Evolutionary conservation across 1,140 invertebrate species (phyloP).

Genomic region (Pararge aegeria): DNA sequence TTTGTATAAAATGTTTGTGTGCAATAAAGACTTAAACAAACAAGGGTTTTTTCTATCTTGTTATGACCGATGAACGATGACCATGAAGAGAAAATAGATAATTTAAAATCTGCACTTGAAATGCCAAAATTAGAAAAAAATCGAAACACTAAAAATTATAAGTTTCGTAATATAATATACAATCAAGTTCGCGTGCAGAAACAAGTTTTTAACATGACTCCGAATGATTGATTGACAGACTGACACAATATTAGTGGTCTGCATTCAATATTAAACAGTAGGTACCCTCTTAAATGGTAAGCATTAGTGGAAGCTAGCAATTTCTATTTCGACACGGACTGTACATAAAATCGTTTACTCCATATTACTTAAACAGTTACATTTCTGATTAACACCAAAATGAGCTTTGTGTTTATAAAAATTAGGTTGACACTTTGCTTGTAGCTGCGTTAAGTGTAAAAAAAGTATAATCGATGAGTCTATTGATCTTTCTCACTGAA

Average conservation of each 20-base stretch:
- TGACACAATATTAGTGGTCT: conserved; percentile 38
- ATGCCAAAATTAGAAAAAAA: too few relatives aligned
- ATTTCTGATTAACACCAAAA: not conserved
- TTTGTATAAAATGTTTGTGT: too few relatives aligned
- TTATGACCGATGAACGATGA: too few relatives aligned
- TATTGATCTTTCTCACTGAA: conserved; percentile 56
- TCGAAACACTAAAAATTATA: too few relatives aligned
- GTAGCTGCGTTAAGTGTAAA: not conserved
- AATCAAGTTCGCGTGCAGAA: not conserved
- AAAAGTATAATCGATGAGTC: conserved; percentile 49
- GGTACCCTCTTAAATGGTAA: conserved; percentile 11
- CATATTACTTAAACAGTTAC: not conserved
- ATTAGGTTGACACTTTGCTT: not conserved
- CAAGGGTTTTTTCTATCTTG: too few relatives aligned
- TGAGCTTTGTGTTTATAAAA: not conserved
- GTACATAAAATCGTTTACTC: conserved; percentile 1
- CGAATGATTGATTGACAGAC: conserved; percentile 44
- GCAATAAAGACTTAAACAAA: too few relatives aligned
- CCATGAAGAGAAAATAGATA: too few relatives aligned
- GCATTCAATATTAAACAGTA: conserved; percentile 24
- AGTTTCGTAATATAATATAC: too few relatives aligned
- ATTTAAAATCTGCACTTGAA: too few relatives aligned
- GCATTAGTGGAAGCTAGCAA: conserved; percentile 28
- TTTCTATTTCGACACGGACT: conserved; percentile 34
- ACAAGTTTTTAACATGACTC: not conserved